A percentile compares a stretch with the other conserved stretches of the same genome.
These are phyloP conservation scores for Diachasma alloeum DNA, from an alignment of 1,140 invertebrate genomes.

Conservation along the genomic window DNA sequence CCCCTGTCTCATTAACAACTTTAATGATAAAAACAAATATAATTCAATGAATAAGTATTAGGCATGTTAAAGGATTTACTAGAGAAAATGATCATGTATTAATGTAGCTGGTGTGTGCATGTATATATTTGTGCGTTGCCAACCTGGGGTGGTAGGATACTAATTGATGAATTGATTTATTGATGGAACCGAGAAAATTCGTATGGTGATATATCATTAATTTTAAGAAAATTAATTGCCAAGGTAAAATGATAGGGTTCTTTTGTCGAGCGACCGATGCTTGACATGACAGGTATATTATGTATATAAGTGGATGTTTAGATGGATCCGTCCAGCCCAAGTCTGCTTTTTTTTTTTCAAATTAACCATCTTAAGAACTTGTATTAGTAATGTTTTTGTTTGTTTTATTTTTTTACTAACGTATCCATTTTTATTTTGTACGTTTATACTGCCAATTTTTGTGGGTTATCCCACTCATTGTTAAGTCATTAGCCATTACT, in stretches of 20 bases:
- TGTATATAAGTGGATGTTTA: conserved; percentile 65
- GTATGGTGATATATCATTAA: not conserved
- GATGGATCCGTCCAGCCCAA: conserved; percentile 62
- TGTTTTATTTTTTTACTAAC: not conserved
- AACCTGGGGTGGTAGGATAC: conserved; percentile 46
- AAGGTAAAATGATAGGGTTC: conserved; percentile 24
- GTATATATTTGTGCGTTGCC: conserved; percentile 62
- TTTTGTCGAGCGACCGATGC: conserved; percentile 50
- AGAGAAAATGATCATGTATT: not conserved
- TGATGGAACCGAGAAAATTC: not conserved
- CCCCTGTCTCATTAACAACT: not conserved
- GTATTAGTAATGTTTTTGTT: not conserved
- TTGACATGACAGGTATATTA: conserved; percentile 58
- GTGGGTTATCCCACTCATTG: not conserved
- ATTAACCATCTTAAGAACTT: not conserved
- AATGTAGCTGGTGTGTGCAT: conserved; percentile 50
- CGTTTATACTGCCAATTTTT: not conserved
- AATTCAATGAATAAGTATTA: not conserved
- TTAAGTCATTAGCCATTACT: conserved; percentile 33
- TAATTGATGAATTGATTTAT: not conserved
- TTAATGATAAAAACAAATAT: not conserved
- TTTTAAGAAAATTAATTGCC: conserved; percentile 14
- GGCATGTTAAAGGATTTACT: not conserved
- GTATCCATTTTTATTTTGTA: not conserved
- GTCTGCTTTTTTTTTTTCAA: conserved; percentile 37